Evolutionary conservation across 2,113 vertebrate genomes (phyloP), one percentile per base, ranked within the genome.

Genomic region (Tachysurus vachellii): DNA sequence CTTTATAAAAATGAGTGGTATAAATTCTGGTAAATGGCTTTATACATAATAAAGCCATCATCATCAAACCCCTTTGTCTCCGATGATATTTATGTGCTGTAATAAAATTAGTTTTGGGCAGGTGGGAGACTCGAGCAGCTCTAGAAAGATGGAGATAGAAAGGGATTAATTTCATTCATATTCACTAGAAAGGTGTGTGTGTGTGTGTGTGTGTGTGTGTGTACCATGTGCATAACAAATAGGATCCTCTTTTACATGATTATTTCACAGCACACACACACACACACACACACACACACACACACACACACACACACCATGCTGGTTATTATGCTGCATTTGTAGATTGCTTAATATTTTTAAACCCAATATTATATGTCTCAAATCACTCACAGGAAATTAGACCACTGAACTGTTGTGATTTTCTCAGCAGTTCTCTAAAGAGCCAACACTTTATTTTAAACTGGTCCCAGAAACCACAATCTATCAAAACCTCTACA

Each of bases 71-170:
- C n/a, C 50, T 54, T 79, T 79, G 14, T n/a, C 50, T 79, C 50
- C 7, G 8, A 50, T 28, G 14, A 56, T 79, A 79, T 79, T 56
- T 79, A 79, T 28, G 47, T 79, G 76, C n/a, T 56, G 13, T 31
- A 79, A 79, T 79, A 14, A 79, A 79, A 79, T 79, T 50, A 79
- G 76, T 50, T 79, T 79, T 79, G 76, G 76, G 76, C 50, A 31
- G 76, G 26, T 79, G 76, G 50, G 76, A 79, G 50, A 79, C 13
- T n/a, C 0, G 23, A 28, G 26, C 8, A 14, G 50, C 50, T 79
- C 50, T 79, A 28, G 7, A 36, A 73, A 19, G 47, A 56, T 53
- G 26, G 12, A 5, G 76, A 31, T 19, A 17, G n/a, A 79, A 79
- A 4, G 50, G 26, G n/a, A 79, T 79, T 79, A 0, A 79, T 79